A percentile compares a stretch with the other conserved stretches of the same genome.
Conservation (phyloP, 1,140 invertebrate species). For the Panagrolaimus sp. region DNA sequence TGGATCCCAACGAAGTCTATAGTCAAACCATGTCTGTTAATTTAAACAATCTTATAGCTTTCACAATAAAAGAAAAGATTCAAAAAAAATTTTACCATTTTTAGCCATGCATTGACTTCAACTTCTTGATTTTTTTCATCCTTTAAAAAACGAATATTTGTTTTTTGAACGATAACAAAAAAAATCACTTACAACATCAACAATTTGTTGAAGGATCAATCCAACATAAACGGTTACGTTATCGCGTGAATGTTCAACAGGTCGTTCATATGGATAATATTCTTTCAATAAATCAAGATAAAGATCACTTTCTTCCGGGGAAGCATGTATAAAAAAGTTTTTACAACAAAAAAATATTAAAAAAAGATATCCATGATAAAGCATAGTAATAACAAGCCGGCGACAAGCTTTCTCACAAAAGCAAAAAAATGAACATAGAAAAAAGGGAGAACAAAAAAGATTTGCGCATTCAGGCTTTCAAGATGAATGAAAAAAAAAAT, state of each 20-base stretch:
- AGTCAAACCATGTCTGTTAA: slow-evolving; percentile 13
- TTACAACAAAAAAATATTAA: background rate
- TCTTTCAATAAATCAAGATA: background rate
- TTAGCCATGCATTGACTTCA: slow-evolving; percentile 6
- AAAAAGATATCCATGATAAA: too few relatives aligned
- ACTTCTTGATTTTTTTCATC: slow-evolving; percentile 18
- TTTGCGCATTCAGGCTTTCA: too few relatives aligned
- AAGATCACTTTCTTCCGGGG: slow-evolving; percentile 6
- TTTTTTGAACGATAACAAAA: background rate
- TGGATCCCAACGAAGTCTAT: slow-evolving; percentile 7
- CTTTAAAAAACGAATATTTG: background rate
- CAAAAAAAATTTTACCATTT: too few relatives aligned
- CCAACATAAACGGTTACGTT: background rate
- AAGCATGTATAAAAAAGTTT: background rate
- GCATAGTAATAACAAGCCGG: too few relatives aligned
- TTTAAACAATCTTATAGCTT: background rate
- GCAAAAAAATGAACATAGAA: too few relatives aligned
- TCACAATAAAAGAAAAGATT: background rate
- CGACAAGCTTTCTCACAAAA: too few relatives aligned
- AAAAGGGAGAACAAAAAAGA: too few relatives aligned
- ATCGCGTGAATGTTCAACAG: background rate
- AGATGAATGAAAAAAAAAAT: too few relatives aligned
- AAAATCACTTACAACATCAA: slow-evolving; percentile 13
- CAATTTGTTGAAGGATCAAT: slow-evolving; percentile 11
- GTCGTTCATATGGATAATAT: background rate